A percentile compares a stretch with the other conserved stretches of the same genome.
Conservation (phyloP, 2,888 invertebrate genomes). For the Perdita meconis region DNA sequence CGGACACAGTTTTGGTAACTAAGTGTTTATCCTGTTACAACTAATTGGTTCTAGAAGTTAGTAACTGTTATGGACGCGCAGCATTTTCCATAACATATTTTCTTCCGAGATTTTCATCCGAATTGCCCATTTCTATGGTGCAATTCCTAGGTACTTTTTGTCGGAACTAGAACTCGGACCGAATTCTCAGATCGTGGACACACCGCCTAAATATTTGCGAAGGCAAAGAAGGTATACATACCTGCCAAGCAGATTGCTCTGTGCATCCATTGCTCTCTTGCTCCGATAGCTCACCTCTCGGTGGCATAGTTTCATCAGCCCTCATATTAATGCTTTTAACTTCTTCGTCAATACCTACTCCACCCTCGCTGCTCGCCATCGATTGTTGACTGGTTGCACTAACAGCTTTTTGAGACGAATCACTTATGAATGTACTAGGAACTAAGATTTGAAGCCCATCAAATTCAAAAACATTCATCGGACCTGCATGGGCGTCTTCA, state of each 20-base stretch:
- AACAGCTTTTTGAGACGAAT: conserved; percentile 83
- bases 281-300: conserved; percentile 93
- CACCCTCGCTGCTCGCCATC: conserved; percentile 82
- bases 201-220: neutral
- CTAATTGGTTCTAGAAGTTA: too few species aligned
- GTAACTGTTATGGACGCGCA: too few species aligned
- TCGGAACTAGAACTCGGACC: too few species aligned
- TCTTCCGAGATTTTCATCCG: too few species aligned
- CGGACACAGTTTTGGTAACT: too few species aligned
- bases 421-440: conserved; percentile 83
- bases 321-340: conserved; percentile 89
- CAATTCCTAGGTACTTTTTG: too few species aligned
- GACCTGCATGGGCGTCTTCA: conserved; percentile 82
- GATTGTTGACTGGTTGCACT: conserved; percentile 83
- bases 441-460: conserved; percentile 84
- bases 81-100: too few species aligned
- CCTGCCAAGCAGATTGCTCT: conserved; percentile 91
- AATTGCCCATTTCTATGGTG: too few species aligned
- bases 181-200: neutral
- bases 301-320: conserved; percentile 94
- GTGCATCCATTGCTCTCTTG: conserved; percentile 94
- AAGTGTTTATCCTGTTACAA: too few species aligned
- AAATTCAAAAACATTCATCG: conserved; percentile 85
- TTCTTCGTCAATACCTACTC: conserved; percentile 81
- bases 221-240: conserved; percentile 81